Base-by-base conservation (phyloP, 2,797 vertebrate genomes). In the Mycteria americana region DNA sequence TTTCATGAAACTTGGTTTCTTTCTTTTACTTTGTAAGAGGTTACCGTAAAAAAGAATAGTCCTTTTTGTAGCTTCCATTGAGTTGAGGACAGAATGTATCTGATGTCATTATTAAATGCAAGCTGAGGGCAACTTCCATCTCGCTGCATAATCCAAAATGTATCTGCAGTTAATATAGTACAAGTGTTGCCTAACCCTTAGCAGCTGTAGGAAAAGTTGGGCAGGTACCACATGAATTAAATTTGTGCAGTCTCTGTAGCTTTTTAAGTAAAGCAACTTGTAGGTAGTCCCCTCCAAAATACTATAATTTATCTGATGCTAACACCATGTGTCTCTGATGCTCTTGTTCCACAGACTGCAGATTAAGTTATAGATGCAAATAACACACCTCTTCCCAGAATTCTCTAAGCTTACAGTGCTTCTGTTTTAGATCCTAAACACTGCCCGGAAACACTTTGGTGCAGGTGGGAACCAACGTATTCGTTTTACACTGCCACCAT, bases 381-480 rank as follows among this genome's bases (percentile, higher is more conserved):
- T 76, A 59, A 63, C 39, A 16, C 9, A 8, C 4, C 11, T 73
- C 7, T 77, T 28, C 16, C 31, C 16, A 51, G 88, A 64, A 5
- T 21, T 72, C 23, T 85, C 17, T 90, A 35, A 92, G 50, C 63
- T 93, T 73, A 10, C 9, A 41, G 57, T 92, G 24, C 48, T 78
- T 94, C 72, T 89, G 18, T 96, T 96, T 21, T 24, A 99, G 99
- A 99, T 99, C 96, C 98, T 99, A 74, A 99, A 99, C 97, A 99
- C 99, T 6, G 99, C 99, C 62, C 98, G 99, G 95, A 99, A 99
- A 97, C 99, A 99, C 97, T 99, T 99, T 94, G 99, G 99, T 30
- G 99, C 99, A 0, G 99, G 99, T 35, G 99, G 99, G 82, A 99
- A 99, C 98, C 99, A 99, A 17, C 98, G 99, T 83, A 99, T 99